phyloP scores from a whole-genome alignment of 2,888 invertebrate genomes.

The Abrostola tripartita region DNA sequence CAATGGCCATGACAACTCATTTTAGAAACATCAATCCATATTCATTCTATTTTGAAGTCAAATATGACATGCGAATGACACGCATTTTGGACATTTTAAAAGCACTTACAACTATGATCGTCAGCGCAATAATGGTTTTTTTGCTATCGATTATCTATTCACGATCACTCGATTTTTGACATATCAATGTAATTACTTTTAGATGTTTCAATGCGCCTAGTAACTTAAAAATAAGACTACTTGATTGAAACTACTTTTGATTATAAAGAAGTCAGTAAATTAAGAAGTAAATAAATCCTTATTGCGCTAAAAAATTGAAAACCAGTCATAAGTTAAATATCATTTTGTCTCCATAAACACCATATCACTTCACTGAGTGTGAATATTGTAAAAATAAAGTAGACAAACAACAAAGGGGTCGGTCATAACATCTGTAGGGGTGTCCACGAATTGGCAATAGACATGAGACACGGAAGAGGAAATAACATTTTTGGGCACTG shows the following conservation, averaged over 20 bases:
- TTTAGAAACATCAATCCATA: constrained; percentile 12
- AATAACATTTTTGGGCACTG: constrained; percentile 48
- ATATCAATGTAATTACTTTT: neutral
- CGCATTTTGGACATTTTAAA: constrained; percentile 29
- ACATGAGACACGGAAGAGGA: constrained; percentile 44
- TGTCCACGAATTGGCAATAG: constrained; percentile 64
- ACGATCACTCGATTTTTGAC: too few species aligned
- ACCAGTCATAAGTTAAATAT: constrained; percentile 5
- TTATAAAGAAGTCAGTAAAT: neutral
- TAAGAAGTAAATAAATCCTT: constrained; percentile 7
- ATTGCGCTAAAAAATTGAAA: neutral
- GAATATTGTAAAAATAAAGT: constrained; percentile 65
- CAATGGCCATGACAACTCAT: constrained; percentile 23
- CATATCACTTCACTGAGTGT: constrained; percentile 49
- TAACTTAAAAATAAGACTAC: neutral
- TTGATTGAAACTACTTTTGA: too few species aligned
- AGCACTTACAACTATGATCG: constrained; percentile 17
- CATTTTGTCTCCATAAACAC: constrained; percentile 9
- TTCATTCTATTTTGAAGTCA: neutral
- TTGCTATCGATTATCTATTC: constrained; percentile 1
- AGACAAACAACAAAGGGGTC: constrained; percentile 41
- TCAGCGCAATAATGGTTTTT: constrained; percentile 9
- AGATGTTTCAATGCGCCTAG: neutral
- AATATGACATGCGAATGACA: constrained; percentile 15
- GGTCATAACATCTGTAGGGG: constrained; percentile 59